Evolutionary conservation across 2,888 invertebrate genomes (phyloP), one percentile per base, ranked within the genome.

Genomic region (Lithophane ornitopus): DNA sequence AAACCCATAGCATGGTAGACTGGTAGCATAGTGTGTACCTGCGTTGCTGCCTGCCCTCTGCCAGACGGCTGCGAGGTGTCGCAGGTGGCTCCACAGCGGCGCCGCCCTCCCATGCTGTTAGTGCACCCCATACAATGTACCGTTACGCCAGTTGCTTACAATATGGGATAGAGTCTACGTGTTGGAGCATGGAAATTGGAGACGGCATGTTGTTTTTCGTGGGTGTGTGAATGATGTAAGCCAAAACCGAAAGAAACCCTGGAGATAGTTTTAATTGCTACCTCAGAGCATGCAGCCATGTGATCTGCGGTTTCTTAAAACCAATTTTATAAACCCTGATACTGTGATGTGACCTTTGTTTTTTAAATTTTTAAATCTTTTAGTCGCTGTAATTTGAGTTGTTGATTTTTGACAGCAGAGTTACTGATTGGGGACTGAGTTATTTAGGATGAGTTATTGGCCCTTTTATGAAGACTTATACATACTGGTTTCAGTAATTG

Each of bases 61-160:
- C 94, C 95, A 94, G 85, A 88, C 91, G 80, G 93, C 91, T 88
- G 96, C 94, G 86, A 93, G 93, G 74, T 90, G 91, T 54, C 96
- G 95, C 93, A 97, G 94, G 92, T 95, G 95, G 76, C 92, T 90
- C 95, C 96, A 95, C 91, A 97, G 94, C 92, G 95, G 94, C 93
- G 95, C 93, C 90, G 93, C 93, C 93, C 94, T 94, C 93, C 96
- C 97, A 97, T 97, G 97, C 97, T 97, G 97, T 97, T 97, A 97
- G 97, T 97, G 95, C 94, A 92, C 93, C 94, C 93, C 86, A 85
- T 84, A 88, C 87, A 92, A 78, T 90, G 87, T 91, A 92, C 92
- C 92, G 88, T 88, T 90, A 92, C 89, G 87, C 89, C 90, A 84
- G 62, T 85, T 70, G 68, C 65, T 63, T 56, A 82, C 70, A 70